Percentiles rank a stretch among this genome's conserved stretches.
These are phyloP conservation scores for Pycnonotus jocosus DNA, from an alignment of 2,113 vertebrate genomes.

Conservation along the genomic window DNA sequence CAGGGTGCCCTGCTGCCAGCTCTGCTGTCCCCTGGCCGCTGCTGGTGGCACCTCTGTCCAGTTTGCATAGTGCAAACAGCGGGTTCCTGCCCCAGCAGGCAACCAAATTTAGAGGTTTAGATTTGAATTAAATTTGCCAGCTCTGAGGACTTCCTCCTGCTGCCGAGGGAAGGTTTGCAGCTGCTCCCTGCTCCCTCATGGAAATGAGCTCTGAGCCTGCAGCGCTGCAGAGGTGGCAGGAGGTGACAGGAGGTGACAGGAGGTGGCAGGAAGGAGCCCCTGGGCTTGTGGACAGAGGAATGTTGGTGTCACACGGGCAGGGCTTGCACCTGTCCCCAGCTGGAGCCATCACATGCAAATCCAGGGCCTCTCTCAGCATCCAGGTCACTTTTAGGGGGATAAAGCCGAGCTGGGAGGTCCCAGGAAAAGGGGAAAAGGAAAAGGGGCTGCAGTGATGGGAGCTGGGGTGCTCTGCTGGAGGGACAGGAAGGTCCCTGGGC, in stretches of 20 bases:
- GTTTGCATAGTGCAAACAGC: background rate
- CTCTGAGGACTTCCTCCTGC: slow-evolving; percentile 69
- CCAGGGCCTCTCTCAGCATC: background rate
- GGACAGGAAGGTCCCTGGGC: background rate
- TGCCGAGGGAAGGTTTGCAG: slow-evolving; percentile 52
- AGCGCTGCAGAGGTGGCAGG: background rate
- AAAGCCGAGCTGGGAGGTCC: background rate
- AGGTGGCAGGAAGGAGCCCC: background rate
- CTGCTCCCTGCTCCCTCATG: slow-evolving; percentile 65
- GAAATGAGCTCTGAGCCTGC: slow-evolving; percentile 69
- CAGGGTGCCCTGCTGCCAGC: fast-evolving
- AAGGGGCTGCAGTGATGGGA: background rate
- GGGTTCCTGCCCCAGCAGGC: slow-evolving; percentile 68
- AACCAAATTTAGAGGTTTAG: slow-evolving; percentile 81
- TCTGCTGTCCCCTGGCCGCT: background rate
- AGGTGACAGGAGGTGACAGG: slow-evolving; percentile 7
- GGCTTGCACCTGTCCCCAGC: background rate
- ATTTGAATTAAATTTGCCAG: slow-evolving; percentile 86
- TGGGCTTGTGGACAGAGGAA: background rate
- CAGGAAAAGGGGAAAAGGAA: too few relatives aligned
- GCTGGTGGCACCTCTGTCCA: too few relatives aligned
- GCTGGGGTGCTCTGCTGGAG: background rate
- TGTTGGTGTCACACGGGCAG: background rate
- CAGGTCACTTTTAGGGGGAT: background rate
- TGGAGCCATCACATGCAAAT: background rate